Conservation (phyloP, 2,797 vertebrate genomes). For the Pteropus rufus region DNA sequence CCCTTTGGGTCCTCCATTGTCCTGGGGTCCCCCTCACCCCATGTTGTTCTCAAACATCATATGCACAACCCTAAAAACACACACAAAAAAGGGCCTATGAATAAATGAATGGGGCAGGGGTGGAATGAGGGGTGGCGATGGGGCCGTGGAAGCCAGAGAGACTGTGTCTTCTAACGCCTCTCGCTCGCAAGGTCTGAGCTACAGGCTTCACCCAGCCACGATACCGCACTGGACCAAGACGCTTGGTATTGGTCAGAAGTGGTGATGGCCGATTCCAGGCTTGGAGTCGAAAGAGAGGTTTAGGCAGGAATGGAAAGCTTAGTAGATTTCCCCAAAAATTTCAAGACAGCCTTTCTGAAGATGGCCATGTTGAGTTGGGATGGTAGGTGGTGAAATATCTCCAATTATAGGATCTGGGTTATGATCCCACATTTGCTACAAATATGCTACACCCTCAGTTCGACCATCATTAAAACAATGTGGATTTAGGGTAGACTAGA, state of each 20-base stretch:
- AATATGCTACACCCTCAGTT: neutral
- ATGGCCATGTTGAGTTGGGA: neutral
- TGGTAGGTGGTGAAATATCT: neutral
- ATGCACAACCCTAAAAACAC: neutral
- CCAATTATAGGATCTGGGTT: neutral
- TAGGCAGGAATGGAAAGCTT: neutral
- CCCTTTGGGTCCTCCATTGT: neutral
- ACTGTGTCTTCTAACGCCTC: neutral
- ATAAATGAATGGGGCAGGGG: neutral
- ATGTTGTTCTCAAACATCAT: neutral
- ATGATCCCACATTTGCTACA: neutral
- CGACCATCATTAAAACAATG: neutral
- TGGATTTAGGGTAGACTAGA: neutral
- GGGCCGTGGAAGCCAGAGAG: neutral
- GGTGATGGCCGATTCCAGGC: neutral
- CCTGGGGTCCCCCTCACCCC: neutral
- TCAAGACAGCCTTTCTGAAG: neutral
- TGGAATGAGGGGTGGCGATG: neutral
- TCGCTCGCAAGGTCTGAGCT: neutral
- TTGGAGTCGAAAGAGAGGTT: neutral
- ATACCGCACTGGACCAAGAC: neutral
- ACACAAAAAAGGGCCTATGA: neutral
- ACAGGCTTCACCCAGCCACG: neutral
- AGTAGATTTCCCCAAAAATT: neutral
- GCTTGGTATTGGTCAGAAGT: neutral